Evolutionary conservation across 2,113 vertebrate species (phyloP), one percentile per base, ranked within the genome.

Genomic region (Himantopus leucocephalus): DNA sequence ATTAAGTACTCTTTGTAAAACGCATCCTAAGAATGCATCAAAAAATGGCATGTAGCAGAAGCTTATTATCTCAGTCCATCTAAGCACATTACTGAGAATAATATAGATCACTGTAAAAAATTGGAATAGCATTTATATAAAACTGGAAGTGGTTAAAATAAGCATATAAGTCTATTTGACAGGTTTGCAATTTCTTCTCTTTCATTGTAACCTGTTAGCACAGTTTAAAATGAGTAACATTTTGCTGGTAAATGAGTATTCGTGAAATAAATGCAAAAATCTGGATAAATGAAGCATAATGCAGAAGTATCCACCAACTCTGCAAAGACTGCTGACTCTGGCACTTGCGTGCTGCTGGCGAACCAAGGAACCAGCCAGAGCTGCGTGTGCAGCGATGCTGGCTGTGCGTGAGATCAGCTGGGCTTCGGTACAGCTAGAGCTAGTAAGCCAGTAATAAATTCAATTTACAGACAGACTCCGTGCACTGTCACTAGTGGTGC

Each of bases 341-440:
- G 50, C 10, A 10, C 27, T 66, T 58, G 34, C 1, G 4, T 70
- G 77, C 37, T 7, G 18, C 53, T 56, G 63, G 23, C 1, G 7
- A 81, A 4, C 6, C 34, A 39, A 70, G 81, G 86, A 81, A 15
- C 30, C n/a, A 59, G 43, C 35, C 17, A 22, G 79, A 52, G 19
- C 53, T 0, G 0, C 0, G 0, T 41, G 48, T 76, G 30, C 68
- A 5, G 19, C 1, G 0, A 19, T 32, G 19, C 37, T 91, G 80
- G 39, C 32, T 67, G 58, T 29, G 39, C 5, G 0, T 52, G 84
- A 20, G 53, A 45, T 72, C 63, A 58, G 56, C 76, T 64, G 80
- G 47, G 30, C 15, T 37, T 70, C 70, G 20, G 53, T 45, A 4
- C 64, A 77, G 45, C 64, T 27, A 17, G n/a, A 71, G 56, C 56